Conservation (phyloP, 2,888 invertebrate genomes). For the Lymantria dispar region DNA sequence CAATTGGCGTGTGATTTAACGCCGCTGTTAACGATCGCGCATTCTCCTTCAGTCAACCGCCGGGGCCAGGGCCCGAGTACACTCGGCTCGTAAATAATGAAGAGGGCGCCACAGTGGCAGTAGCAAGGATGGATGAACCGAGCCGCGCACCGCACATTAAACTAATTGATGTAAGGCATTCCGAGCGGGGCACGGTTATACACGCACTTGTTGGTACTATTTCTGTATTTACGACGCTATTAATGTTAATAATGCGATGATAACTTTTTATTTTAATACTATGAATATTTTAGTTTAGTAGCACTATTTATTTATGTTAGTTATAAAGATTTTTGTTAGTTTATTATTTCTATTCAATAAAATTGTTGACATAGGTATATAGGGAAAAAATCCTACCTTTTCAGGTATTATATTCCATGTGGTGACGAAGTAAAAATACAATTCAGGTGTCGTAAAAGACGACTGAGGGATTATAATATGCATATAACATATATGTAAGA, state of each 20-base stretch:
- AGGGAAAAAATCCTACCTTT: no score
- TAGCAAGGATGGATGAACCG: conserved; percentile 27
- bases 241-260: conserved; percentile 32
- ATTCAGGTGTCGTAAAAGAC: no score
- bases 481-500: no score
- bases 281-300: conserved; percentile 12
- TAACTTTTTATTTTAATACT: conserved; percentile 23
- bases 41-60: conserved; percentile 50
- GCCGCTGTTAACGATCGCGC: conserved; percentile 39
- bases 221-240: conserved; percentile 31
- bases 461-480: no score
- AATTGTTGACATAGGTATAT: no score
- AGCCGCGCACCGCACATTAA: conserved; percentile 29
- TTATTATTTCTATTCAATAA: no score
- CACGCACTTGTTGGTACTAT: conserved; percentile 35
- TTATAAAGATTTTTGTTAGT: not conserved
- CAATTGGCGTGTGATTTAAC: conserved; percentile 51
- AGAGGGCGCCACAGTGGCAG: conserved; percentile 23
- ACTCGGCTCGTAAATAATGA: conserved; percentile 48
- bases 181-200: conserved; percentile 28
- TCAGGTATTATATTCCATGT: no score
- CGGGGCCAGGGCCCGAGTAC: conserved; percentile 25
- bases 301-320: conserved; percentile 5
- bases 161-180: conserved; percentile 41
- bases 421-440: no score